A percentile compares a stretch with the other conserved stretches of the same genome.
Conservation (phyloP, 2,888 invertebrate genomes). For the Alentia gelatinosa region DNA sequence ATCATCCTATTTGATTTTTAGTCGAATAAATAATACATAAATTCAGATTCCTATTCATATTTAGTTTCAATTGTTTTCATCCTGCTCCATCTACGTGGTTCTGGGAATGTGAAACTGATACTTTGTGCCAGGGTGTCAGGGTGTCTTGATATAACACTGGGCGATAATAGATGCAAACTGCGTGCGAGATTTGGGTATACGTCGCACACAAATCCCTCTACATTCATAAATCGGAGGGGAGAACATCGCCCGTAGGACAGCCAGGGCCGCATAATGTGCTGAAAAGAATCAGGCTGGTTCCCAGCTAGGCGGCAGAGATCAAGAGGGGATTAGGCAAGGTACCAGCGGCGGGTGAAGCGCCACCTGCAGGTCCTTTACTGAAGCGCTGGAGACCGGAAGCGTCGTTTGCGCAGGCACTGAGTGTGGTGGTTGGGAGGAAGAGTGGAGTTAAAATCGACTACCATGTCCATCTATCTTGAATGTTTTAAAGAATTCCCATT, state of each 20-base stretch:
- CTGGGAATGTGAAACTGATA: too few species aligned
- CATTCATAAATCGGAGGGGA: constrained; percentile 18
- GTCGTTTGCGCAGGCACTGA: too few species aligned
- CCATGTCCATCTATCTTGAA: too few species aligned
- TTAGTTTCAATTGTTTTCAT: too few species aligned
- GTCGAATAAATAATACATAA: too few species aligned
- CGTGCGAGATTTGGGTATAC: constrained; percentile 35
- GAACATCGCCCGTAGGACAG: neutral
- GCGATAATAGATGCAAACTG: constrained; percentile 37
- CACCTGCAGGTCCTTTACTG: constrained; percentile 10
- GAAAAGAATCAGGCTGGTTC: neutral
- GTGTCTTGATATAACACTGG: neutral
- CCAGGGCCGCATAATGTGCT: neutral
- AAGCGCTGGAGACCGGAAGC: neutral
- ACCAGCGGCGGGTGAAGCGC: neutral
- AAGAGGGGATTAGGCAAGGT: neutral
- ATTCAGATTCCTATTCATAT: too few species aligned
- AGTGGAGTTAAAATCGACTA: too few species aligned
- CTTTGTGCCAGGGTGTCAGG: too few species aligned
- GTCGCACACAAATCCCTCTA: neutral
- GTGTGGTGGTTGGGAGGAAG: neutral
- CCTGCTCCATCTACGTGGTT: too few species aligned
- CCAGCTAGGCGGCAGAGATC: constrained; percentile 9
- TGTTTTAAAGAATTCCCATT: too few species aligned
- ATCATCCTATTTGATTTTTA: too few species aligned